Base-by-base conservation (phyloP, 2,113 vertebrate genomes). In the Nerophis lumbriciformis region DNA sequence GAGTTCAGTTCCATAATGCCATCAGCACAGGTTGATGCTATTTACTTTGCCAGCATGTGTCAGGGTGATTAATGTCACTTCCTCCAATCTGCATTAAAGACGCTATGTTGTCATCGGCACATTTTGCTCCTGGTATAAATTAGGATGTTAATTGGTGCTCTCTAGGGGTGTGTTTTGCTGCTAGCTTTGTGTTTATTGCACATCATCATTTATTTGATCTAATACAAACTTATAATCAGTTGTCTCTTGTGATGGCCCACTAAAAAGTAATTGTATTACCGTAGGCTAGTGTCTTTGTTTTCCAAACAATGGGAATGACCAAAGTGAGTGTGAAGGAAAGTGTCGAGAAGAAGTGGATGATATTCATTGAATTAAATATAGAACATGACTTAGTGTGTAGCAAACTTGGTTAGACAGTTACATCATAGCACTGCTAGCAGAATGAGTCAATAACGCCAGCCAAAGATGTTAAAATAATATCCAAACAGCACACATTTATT, bases 261-360 rank as follows among this genome's bases (percentile, higher is more conserved):
- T 53, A 53, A 6, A 35, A 73, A 71, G 72, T 49, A 28, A 28
- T 28, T 28, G 3, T 28, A 28, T 28, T 2, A 28, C 28, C 28
- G 28, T 28, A 28, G 28, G 28, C 28, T 28, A 2, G 28, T 28
- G 28, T 28, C 28, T 28, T 28, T 28, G 28, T 28, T 28, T 28
- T 28, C 28, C 28, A 28, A 28, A 28, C 28, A 28, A 28, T 28
- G 28, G 28, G 28, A 28, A 28, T 28, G 28, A 28, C 28, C 28
- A 28, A 28, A 28, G 28, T 28, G 28, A 28, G 28, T 28, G 2
- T 28, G 28, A 28, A 28, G 28, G 28, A 28, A 28, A 28, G 28
- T 28, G 28, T 28, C 4, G 28, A 28, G 28, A 28, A 28, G 19
- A 19, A 19, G 19, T 19, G 19, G 19, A 19, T 19, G 19, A 19